Evolutionary conservation across 2,797 vertebrate species (phyloP), one percentile per base, ranked within the genome.

Genomic region (Momotus momota): DNA sequence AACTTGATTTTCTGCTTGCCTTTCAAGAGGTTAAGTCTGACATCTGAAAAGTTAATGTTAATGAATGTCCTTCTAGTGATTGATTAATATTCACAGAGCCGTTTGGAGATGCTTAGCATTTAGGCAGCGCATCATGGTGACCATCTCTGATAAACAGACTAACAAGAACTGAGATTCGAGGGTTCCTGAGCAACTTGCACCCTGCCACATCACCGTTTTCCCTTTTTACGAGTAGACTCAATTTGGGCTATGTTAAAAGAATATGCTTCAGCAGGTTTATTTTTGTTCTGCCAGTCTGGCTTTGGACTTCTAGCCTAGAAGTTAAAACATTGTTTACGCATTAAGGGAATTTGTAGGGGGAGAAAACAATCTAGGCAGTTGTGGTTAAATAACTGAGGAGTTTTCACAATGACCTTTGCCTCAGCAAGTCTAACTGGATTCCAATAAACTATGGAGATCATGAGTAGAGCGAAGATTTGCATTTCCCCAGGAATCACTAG

Each of bases 201-300:
- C 61, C 73, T 61, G 27, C 49, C 67, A 64, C 64, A 33, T 75
- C 38, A 35, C 27, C 48, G 25, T 72, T 89, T 65, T 55, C 65
- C 25, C 15, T 73, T 73, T 81, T 60, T 67, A 17, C 58, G 40
- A 84, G 67, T 41, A 58, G 58, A 52, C 86, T 88, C 80, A 20
- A 13, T 94, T 82, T 86, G 74, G 54, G 78, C 70, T 91, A 7
- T 66, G 55, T 87, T 93, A n/a, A 69, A 91, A 57, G 43, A 91
- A 14, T 49, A 38, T 71, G 55, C 43, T 73, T 96, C 51, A 70
- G 64, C 72, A 78, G 71, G 66, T 92, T 84, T 90, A 60, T 66
- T 94, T 96, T 79, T 69, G 26, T 90, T 87, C 72, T 67, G 58
- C 40, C 67, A 77, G 54, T 62, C 78, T 96, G 81, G 70, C 71